Conservation (phyloP, 2,797 vertebrate genomes). For the Intellagama lesueurii region DNA sequence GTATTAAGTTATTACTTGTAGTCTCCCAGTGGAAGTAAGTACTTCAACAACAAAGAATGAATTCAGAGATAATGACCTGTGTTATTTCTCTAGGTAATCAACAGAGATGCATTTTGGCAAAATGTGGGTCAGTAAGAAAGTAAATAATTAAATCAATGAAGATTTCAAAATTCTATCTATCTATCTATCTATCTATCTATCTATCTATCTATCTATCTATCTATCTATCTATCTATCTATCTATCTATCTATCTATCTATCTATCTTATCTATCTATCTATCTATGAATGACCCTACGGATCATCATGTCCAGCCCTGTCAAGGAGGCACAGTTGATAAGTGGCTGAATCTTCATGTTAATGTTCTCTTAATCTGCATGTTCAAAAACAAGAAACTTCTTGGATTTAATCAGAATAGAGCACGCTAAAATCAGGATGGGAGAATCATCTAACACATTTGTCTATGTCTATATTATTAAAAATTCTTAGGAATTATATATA, state of each 20-base stretch:
- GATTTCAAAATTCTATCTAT: not conserved
- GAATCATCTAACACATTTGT: not conserved
- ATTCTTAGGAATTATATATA: not conserved
- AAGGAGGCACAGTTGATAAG: too few relatives aligned
- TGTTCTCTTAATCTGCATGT: not conserved
- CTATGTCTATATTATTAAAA: not conserved
- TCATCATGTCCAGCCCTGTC: too few relatives aligned
- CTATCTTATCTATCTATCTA: too few relatives aligned
- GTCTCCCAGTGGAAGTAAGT: not conserved
- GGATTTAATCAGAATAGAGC: not conserved
- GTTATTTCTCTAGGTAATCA: conserved; percentile 27
- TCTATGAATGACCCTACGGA: too few relatives aligned
- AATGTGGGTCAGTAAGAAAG: not conserved
- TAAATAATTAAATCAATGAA: not conserved
- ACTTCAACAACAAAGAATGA: conserved; percentile 16
- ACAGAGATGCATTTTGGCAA: not conserved
- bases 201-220: too few relatives aligned
- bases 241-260: too few relatives aligned
- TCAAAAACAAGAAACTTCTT: not conserved
- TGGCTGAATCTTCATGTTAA: not conserved
- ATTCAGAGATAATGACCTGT: conserved; percentile 4
- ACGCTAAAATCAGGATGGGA: not conserved
- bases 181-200: too few relatives aligned
- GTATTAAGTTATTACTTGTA: conserved; percentile 12
- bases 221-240: too few relatives aligned